Evolutionary conservation across 1,140 invertebrate species (phyloP).

Genomic region (Drosophila bocqueti): DNA sequence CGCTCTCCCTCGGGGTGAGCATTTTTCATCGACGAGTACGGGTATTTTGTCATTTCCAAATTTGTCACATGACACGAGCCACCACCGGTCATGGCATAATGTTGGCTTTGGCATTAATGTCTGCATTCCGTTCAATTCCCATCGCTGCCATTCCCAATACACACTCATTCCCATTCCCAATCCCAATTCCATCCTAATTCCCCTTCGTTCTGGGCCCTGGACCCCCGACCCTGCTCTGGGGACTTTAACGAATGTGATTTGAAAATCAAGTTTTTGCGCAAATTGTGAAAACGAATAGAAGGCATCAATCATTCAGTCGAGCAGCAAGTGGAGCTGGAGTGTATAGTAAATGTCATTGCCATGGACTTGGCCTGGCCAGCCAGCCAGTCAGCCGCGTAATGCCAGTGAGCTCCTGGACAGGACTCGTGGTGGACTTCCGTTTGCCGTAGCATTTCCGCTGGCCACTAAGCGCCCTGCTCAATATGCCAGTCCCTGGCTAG

Average conservation of each 20-base stretch:
- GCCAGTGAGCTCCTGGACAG: conserved; percentile 25
- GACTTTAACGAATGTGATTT: conserved; percentile 76
- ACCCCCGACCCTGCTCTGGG: conserved; percentile 25
- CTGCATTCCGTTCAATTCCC: conserved; percentile 30
- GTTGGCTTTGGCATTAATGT: conserved; percentile 80
- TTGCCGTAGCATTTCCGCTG: conserved; percentile 65
- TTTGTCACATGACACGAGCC: conserved; percentile 78
- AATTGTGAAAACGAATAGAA: conserved; percentile 74
- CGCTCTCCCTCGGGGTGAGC: conserved; percentile 16
- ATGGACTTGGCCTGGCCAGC: conserved; percentile 21
- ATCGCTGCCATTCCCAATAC: conserved; percentile 6
- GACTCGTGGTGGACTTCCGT: conserved; percentile 52
- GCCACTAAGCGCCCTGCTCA: conserved; percentile 31
- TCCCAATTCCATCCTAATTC: conserved; percentile 11
- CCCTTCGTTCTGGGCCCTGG: not conserved
- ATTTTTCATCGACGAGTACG: conserved; percentile 60
- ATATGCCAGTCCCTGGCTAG: conserved; percentile 14
- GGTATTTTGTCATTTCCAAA: conserved; percentile 79
- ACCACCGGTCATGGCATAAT: conserved; percentile 63
- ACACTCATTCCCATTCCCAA: conserved; percentile 10
- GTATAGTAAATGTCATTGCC: conserved; percentile 80
- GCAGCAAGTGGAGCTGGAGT: conserved; percentile 75
- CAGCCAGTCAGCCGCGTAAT: not conserved
- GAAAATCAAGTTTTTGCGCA: conserved; percentile 68
- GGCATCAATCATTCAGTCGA: conserved; percentile 80